Conservation (phyloP, 2,797 vertebrate genomes). For the Anisognathus igniventris region DNA sequence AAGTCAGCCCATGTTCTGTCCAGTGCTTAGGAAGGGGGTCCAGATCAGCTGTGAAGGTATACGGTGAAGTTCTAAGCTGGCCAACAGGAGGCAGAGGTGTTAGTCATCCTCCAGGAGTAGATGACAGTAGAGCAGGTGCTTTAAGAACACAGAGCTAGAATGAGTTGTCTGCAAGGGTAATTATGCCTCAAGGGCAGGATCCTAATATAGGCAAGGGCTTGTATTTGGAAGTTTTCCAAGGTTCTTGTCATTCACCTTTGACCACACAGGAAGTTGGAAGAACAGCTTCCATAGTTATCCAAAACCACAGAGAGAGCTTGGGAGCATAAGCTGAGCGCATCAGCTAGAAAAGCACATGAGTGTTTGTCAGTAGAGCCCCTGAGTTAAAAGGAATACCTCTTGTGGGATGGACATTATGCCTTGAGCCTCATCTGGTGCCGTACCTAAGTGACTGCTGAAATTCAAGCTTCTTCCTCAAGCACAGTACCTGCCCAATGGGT, state of each 20-base stretch:
- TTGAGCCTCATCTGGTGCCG: fast-evolving
- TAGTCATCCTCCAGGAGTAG: not conserved
- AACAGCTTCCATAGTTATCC: not conserved
- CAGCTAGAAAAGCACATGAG: not conserved
- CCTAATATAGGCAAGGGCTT: not conserved
- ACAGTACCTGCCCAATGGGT: not conserved
- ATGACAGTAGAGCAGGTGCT: not conserved
- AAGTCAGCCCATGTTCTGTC: not conserved
- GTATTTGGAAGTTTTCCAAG: not conserved
- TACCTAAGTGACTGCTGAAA: not conserved
- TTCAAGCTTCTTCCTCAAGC: not conserved
- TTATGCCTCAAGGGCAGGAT: not conserved
- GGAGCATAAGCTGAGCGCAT: fast-evolving
- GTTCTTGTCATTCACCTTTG: not conserved
- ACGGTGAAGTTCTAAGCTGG: not conserved
- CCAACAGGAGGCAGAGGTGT: not conserved
- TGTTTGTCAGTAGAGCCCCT: not conserved
- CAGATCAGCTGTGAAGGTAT: not conserved
- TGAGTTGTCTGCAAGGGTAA: not conserved
- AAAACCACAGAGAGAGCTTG: not conserved
- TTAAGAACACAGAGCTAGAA: not conserved
- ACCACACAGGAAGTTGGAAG: not conserved
- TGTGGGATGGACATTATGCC: not conserved
- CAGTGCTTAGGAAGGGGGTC: not conserved
- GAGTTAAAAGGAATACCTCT: not conserved